Conservation (phyloP, 2,888 invertebrate species). For the Timandra comae region DNA sequence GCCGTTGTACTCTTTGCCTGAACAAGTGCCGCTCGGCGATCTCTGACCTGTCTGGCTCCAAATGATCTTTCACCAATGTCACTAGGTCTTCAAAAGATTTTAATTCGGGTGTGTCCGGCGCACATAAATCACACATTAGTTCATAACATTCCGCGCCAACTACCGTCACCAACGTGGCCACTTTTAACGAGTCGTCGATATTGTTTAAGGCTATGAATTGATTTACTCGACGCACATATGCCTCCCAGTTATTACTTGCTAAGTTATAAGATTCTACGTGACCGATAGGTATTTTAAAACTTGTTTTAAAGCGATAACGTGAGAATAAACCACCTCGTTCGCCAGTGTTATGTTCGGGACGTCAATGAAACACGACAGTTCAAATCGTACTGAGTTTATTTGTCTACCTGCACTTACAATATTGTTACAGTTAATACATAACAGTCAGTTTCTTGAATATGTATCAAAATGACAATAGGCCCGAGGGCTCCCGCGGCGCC, state of each 20-base stretch:
- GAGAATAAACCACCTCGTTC: no score
- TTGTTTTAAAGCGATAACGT: no score
- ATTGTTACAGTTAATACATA: no score
- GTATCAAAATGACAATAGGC: no score
- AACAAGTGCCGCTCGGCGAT: conserved; percentile 23
- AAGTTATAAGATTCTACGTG: neutral
- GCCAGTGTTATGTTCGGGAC: no score
- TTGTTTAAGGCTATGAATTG: conserved; percentile 3
- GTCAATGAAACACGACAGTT: no score
- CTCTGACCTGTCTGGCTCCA: conserved; percentile 21
- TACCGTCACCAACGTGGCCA: conserved; percentile 4
- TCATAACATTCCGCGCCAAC: conserved; percentile 2
- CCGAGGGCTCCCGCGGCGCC: no score
- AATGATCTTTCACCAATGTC: conserved; percentile 11
- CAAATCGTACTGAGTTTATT: no score
- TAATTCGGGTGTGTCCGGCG: conserved; percentile 13
- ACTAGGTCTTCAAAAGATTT: conserved; percentile 15
- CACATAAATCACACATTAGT: conserved; percentile 21
- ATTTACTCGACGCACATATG: conserved; percentile 1
- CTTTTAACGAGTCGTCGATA: neutral
- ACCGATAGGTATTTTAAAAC: neutral
- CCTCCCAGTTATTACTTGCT: neutral
- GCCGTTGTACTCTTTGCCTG: conserved; percentile 15
- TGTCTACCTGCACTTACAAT: no score
- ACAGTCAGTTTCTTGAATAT: no score